Percentiles rank a stretch among this genome's conserved stretches.
Evolutionary conservation across 2,113 vertebrate genomes (phyloP).

Genomic region (Calidris pygmaea): DNA sequence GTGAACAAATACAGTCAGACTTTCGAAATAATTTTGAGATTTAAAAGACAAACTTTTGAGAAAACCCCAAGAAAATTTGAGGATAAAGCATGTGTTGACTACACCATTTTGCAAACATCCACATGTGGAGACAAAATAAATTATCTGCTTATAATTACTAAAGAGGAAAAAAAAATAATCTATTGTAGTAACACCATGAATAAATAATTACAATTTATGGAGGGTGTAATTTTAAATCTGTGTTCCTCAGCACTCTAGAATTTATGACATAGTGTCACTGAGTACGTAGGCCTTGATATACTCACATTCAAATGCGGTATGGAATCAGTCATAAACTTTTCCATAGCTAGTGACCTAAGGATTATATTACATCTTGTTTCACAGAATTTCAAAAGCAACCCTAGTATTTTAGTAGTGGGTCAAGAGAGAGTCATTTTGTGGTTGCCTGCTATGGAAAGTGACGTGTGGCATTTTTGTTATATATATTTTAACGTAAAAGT

Average conservation of each 20-base stretch:
- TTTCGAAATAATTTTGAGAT: background rate
- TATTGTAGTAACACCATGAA: background rate
- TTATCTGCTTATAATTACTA: background rate
- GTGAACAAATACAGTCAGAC: background rate
- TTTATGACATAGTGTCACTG: background rate
- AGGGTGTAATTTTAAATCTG: background rate
- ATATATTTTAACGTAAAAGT: background rate
- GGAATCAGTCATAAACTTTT: background rate
- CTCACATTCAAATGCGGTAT: background rate
- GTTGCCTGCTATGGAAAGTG: background rate
- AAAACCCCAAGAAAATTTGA: background rate
- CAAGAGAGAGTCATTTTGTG: background rate
- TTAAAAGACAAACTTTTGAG: background rate
- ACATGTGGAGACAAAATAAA: background rate
- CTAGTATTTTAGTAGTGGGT: background rate
- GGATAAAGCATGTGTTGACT: background rate
- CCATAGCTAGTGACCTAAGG: background rate
- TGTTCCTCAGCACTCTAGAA: background rate
- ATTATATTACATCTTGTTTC: too few species aligned
- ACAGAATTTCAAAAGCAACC: too few species aligned
- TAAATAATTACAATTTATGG: background rate
- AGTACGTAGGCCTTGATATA: background rate
- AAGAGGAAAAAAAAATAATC: background rate
- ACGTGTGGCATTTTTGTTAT: background rate
- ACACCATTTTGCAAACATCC: background rate